These are phyloP conservation scores for Planiliza haematocheilus DNA, from an alignment of 2,113 vertebrate genomes.

Conservation along the genomic window DNA sequence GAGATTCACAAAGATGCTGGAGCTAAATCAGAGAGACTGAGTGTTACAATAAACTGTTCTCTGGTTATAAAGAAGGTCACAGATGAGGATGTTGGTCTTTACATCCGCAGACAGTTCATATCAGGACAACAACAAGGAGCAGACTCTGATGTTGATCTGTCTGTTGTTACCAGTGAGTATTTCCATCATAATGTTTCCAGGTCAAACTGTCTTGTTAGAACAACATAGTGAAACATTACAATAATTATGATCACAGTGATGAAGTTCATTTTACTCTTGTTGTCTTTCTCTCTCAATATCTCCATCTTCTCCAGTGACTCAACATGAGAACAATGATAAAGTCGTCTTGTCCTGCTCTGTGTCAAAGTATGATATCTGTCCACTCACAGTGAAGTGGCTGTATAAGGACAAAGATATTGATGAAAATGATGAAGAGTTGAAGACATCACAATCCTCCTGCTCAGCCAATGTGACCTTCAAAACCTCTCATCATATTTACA, in stretches of 20 bases:
- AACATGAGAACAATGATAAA: not conserved
- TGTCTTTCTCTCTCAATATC: not conserved
- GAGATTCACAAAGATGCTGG: not conserved
- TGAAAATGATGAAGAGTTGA: fast-evolving
- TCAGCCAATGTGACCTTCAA: not conserved
- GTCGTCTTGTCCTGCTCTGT: not conserved
- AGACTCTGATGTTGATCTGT: not conserved
- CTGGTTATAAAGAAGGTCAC: conserved; percentile 8
- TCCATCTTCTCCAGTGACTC: not conserved
- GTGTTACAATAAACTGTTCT: conserved; percentile 1
- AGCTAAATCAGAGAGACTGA: conserved; percentile 7
- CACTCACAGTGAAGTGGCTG: conserved; percentile 18
- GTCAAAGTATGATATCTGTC: not conserved
- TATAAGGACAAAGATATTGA: not conserved
- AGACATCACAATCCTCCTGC: not conserved
- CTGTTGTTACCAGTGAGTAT: conserved; percentile 3
- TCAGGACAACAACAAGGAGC: not conserved
- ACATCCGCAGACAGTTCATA: not conserved
- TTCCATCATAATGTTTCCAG: no score
- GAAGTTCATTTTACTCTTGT: not conserved
- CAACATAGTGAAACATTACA: no score
- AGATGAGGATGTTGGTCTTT: not conserved
- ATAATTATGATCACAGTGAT: not conserved
- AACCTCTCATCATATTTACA: not conserved
- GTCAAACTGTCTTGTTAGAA: no score